Evolutionary conservation across 2,113 vertebrate species (phyloP), one percentile per base, ranked within the genome.

Genomic region (Nerophis lumbriciformis): DNA sequence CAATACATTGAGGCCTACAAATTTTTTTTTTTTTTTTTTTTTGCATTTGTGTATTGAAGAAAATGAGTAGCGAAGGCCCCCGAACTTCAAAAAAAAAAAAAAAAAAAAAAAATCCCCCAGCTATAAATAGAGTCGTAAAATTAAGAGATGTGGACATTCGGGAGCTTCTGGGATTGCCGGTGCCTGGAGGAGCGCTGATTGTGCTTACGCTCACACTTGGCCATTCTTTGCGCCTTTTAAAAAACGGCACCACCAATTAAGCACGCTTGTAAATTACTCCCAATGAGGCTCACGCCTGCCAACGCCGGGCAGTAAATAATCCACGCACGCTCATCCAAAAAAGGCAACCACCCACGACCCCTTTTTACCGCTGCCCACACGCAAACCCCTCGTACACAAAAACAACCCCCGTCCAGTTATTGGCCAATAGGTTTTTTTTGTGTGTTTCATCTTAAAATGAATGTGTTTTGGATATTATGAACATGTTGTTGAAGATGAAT

Each of bases 261-360:
- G 75, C 61, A 69, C 65, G 72, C 81, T 88, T 89, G 89, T 93
- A 92, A 92, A 91, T 87, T 87, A 82, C 66, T 56, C 79, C 75
- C 82, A 87, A 88, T 68, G 73, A 85, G 85, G 73, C 88, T 83
- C 79, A 83, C 83, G 79, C 72, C 83, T 90, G 85, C 84, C 87
- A 91, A 87, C 85, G 76, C 82, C 79, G 77, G 78, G 72, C 65
- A 88, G 87, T 92, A 93, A 93, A 93, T 93, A 90, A 91, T 86
- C 82, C 16, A 56, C 69, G 65, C 86, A 79, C 75, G 79, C 83
- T 89, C 78, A 82, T 86, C 88, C 84, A 90, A 90, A 19, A 19
- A 84, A 72, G 69, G 85, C 83, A 87, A 83, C 74, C 9, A 49
- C 35, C 69, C 70, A 73, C 79, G 84, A 85, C 82, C 80, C 80